These are phyloP conservation scores for Proteles cristata DNA, from an alignment of 2,113 vertebrate species.

Conservation along the genomic window DNA sequence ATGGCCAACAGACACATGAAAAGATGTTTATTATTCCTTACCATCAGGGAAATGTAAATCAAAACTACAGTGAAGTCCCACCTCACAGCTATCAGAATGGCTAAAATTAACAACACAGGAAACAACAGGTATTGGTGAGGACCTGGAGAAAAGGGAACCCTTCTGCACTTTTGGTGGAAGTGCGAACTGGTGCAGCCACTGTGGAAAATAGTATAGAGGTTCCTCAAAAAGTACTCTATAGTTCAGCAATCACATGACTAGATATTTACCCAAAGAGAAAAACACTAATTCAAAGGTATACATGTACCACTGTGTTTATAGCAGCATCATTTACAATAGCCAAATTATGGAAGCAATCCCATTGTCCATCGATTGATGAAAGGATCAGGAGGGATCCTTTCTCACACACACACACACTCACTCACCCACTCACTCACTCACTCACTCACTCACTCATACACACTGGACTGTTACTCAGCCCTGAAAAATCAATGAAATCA, in stretches of 20 bases:
- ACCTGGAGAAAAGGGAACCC: neutral
- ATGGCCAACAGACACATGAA: neutral
- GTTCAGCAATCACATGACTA: neutral
- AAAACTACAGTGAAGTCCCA: neutral
- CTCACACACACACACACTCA: too few species aligned
- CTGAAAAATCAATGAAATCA: neutral
- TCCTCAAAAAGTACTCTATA: neutral
- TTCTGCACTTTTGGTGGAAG: neutral
- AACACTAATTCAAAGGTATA: neutral
- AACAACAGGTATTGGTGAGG: neutral
- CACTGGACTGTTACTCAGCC: neutral
- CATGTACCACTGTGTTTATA: neutral
- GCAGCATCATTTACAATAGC: neutral
- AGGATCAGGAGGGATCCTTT: neutral
- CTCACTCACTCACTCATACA: too few species aligned
- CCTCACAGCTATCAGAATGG: neutral
- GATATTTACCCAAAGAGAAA: neutral
- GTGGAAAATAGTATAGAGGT: neutral
- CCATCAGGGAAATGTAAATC: neutral
- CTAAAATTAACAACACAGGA: neutral
- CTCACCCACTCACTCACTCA: too few species aligned
- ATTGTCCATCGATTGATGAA: neutral
- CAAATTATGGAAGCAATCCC: neutral
- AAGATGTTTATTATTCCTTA: neutral
- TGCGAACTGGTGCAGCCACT: neutral